Percentiles rank a stretch among this genome's conserved stretches.
Conservation (phyloP, 1,140 invertebrate genomes). For the Drosophila sulfurigaster region DNA sequence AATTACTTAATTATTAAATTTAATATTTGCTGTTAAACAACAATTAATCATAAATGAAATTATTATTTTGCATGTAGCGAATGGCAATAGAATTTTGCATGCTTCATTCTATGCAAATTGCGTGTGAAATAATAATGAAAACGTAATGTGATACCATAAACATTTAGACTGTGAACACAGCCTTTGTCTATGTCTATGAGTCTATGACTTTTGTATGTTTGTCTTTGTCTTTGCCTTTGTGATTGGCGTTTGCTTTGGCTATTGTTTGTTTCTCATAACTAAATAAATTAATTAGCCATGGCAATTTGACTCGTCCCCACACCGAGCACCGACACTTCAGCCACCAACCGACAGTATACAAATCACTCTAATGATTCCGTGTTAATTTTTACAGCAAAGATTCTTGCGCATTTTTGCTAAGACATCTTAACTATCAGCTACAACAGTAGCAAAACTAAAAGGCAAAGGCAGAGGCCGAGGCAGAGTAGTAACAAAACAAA, state of each 20-base stretch:
- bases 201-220: background rate
- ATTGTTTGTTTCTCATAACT: conserved; percentile 56
- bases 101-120: conserved; percentile 70
- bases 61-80: conserved; percentile 15
- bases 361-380: conserved; percentile 59
- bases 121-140: conserved; percentile 66
- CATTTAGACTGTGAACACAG: conserved; percentile 63
- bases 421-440: conserved; percentile 33
- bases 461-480: conserved; percentile 5
- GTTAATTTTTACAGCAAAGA: conserved; percentile 82
- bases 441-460: conserved; percentile 13
- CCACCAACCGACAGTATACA: conserved; percentile 5
- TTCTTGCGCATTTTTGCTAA: conserved; percentile 56
- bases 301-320: conserved; percentile 34
- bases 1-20: conserved; percentile 19
- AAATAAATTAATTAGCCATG: conserved; percentile 81
- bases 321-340: background rate
- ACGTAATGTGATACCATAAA: conserved; percentile 79
- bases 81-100: conserved; percentile 10
- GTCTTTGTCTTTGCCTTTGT: conserved; percentile 29
- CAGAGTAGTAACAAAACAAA: conserved; percentile 2
- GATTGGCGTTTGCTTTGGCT: conserved; percentile 38
- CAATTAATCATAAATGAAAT: conserved; percentile 70
- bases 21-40: conserved; percentile 51
- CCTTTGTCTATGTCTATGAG: conserved; percentile 26